Evolutionary conservation across 2,888 invertebrate species (phyloP).

Genomic region (Drosophila mimetica): DNA sequence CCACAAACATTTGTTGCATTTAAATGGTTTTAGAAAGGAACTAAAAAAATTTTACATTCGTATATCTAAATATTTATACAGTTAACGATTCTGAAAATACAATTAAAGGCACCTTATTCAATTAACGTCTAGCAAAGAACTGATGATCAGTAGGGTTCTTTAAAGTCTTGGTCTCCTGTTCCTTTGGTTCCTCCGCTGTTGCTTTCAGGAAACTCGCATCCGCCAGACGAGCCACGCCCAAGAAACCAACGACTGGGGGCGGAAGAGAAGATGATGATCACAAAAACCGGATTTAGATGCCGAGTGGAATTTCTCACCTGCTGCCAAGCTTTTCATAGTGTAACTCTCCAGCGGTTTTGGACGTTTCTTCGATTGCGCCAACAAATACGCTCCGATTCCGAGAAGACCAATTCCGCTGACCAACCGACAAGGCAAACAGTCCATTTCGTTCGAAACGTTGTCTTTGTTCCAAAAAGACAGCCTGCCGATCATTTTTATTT

Average conservation of each 20-base stretch:
- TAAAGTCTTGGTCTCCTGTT: slow-evolving; percentile 23
- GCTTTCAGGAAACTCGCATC: slow-evolving; percentile 80
- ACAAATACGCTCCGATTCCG: slow-evolving; percentile 87
- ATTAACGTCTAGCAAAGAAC: slow-evolving; percentile 57
- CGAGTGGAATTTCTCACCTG: slow-evolving; percentile 52
- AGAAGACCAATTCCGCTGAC: slow-evolving; percentile 87
- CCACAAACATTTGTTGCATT: not conserved
- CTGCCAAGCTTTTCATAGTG: slow-evolving; percentile 70
- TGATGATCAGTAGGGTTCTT: slow-evolving; percentile 30
- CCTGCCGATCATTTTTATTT: slow-evolving; percentile 57
- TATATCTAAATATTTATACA: not conserved
- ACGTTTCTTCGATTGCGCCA: slow-evolving; percentile 86
- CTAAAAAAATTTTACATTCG: too few species aligned
- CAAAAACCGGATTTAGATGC: not conserved
- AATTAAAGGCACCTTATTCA: not conserved
- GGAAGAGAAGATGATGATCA: not conserved
- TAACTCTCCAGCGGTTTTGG: slow-evolving; percentile 61
- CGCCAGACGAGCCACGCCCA: slow-evolving; percentile 87
- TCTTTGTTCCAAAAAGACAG: slow-evolving; percentile 63
- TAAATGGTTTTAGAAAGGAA: not conserved
- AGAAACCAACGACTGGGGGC: slow-evolving; percentile 85
- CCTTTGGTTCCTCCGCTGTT: slow-evolving; percentile 23
- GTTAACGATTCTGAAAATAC: too few species aligned
- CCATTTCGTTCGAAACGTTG: slow-evolving; percentile 69
- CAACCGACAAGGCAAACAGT: slow-evolving; percentile 87